Conservation (phyloP, 92 coral and sea anemone genomes). For the Porites rus region DNA sequence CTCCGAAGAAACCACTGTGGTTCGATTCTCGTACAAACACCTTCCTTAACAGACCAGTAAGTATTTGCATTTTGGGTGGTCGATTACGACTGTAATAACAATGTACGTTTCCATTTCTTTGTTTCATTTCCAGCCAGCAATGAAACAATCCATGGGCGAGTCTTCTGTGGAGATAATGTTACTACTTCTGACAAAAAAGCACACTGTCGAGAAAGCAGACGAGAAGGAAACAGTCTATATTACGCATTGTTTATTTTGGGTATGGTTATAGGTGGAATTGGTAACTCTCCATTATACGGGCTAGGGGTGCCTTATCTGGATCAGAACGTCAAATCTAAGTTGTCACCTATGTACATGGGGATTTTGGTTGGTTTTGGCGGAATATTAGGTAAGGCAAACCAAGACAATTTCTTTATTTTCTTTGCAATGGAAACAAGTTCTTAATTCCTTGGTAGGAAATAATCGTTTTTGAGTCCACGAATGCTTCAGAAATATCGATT, state of each 20-base stretch:
- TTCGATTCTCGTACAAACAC: too few species aligned
- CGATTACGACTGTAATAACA: not conserved
- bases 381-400: slow-evolving; percentile 58
- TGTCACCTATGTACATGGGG: slow-evolving; percentile 77
- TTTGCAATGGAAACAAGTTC: not conserved
- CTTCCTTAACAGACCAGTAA: not conserved
- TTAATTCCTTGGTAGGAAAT: too few species aligned
- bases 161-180: slow-evolving; percentile 20
- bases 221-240: slow-evolving; percentile 49
- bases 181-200: slow-evolving; percentile 6
- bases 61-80: too few species aligned
- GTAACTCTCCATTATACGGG: slow-evolving; percentile 66
- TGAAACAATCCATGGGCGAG: not conserved
- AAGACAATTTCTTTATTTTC: not conserved
- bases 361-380: slow-evolving; percentile 68
- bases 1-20: too few species aligned
- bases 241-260: slow-evolving; percentile 74
- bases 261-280: slow-evolving; percentile 74
- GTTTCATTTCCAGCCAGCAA: not conserved
- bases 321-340: slow-evolving; percentile 78
- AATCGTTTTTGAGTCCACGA: too few species aligned
- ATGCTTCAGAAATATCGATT: too few species aligned
- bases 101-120: too few species aligned
- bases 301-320: slow-evolving; percentile 81
- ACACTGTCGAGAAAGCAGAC: slow-evolving; percentile 4